Conservation (phyloP, 2,113 vertebrate genomes). For the Rhinichthys klamathensis region DNA sequence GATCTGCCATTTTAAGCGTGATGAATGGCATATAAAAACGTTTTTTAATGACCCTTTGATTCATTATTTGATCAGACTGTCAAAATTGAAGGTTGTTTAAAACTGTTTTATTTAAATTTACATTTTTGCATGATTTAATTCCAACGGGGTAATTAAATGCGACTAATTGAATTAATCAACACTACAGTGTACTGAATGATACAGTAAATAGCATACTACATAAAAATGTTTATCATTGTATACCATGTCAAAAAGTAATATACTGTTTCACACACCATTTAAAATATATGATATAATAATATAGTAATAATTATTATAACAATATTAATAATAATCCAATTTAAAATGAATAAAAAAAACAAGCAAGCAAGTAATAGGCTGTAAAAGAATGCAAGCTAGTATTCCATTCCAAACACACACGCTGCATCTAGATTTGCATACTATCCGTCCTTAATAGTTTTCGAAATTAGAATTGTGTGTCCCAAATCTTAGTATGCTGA, state of each 20-base stretch:
- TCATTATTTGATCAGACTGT: neutral
- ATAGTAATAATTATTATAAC: neutral
- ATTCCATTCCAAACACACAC: too few relatives aligned
- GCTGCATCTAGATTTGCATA: too few relatives aligned
- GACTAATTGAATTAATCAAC: neutral
- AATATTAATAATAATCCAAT: neutral
- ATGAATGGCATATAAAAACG: neutral
- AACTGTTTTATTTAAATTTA: neutral
- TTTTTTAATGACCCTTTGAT: neutral
- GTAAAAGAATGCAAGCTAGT: too few relatives aligned
- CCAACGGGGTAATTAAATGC: neutral
- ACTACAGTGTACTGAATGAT: neutral
- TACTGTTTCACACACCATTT: neutral
- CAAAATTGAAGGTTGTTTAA: too few relatives aligned
- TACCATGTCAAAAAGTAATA: neutral
- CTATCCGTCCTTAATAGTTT: too few relatives aligned
- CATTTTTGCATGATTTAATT: neutral
- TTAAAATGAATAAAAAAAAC: too few relatives aligned
- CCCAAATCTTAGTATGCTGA: too few relatives aligned
- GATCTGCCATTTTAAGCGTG: neutral
- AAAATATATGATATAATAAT: neutral
- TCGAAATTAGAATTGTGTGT: too few relatives aligned
- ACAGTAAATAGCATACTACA: neutral
- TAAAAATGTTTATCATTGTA: too few relatives aligned
- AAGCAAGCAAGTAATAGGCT: too few relatives aligned